A percentile compares a stretch with the other conserved stretches of the same genome.
phyloP scores from a whole-genome alignment of 2,888 invertebrate genomes.

The Diaperis boleti region DNA sequence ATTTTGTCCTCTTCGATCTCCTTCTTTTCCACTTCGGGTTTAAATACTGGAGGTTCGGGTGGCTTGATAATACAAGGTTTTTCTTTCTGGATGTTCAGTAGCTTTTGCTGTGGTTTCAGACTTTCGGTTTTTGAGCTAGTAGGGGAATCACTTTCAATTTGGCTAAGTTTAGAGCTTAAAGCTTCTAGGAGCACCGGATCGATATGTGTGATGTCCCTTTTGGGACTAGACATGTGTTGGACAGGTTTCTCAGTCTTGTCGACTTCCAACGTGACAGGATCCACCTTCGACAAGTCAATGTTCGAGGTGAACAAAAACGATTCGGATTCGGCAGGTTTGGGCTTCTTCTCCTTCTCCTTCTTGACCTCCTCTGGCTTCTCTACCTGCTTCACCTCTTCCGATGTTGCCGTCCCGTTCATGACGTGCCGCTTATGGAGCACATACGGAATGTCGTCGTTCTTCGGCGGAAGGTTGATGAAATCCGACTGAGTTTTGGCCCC shows the following conservation, averaged over 20 bases:
- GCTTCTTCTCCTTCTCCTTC: conserved; percentile 65
- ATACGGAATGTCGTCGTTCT: conserved; percentile 84
- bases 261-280: conserved; percentile 79
- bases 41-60: conserved; percentile 44
- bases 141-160: conserved; percentile 82
- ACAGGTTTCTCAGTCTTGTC: conserved; percentile 74
- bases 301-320: conserved; percentile 80
- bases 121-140: conserved; percentile 82
- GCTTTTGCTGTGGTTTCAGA: conserved; percentile 64
- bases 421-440: conserved; percentile 86
- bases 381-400: conserved; percentile 55
- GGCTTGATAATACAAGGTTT: conserved; percentile 47
- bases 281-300: conserved; percentile 79
- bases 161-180: conserved; percentile 78
- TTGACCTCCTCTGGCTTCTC: conserved; percentile 67
- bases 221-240: conserved; percentile 77
- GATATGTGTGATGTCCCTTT: conserved; percentile 78
- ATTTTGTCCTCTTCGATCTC: conserved; percentile 46
- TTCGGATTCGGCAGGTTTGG: conserved; percentile 55
- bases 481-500: conserved; percentile 66
- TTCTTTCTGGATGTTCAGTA: conserved; percentile 52
- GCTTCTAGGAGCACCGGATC: conserved; percentile 77
- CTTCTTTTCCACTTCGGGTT: conserved; percentile 53
- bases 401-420: conserved; percentile 84
- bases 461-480: conserved; percentile 65